Base-by-base conservation (phyloP, 2,888 invertebrate genomes). In the Willowsia nigromaculata region DNA sequence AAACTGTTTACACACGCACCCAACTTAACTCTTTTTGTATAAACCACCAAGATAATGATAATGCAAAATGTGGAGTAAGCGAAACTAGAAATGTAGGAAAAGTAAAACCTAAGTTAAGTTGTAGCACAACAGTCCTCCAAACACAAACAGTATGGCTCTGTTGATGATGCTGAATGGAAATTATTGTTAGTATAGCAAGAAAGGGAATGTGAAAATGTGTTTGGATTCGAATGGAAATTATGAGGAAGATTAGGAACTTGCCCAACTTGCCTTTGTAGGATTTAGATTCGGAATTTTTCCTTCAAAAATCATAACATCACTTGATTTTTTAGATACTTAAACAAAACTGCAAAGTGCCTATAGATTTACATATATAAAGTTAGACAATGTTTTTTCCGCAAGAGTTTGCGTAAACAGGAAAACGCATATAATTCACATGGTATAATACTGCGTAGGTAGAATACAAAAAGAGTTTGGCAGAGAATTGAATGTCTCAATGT, bases 161-260 rank as follows among this genome's bases (percentile, higher is more conserved):
- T 47, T 11, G 47, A 15, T 74, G 30, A 78, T 81, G 87, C 50
- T 82, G 87, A 74, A 82, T 88, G 74, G 87, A 82, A 82, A 82
- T 78, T 78, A 78, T 78, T 56, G 78, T 78, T 78, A 78, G 53
- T 88, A 74, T 82, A 62, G 25, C 40, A 40, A 74, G 53, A 33
- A 47, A 76, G 43, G 40, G 71, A 22, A 85, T 80, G 80, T 65
- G 85, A 80, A 81, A 86, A 86, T 86, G 86, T 53, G 68, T 86
- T 80, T 80, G 33, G 81, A 82, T 88, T 88, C 82, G 87, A 88
- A 88, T 88, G 87, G 87, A 88, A 82, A 88, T 88, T 88, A 88
- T 82, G 47, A 25, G 15, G 27, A 71, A 82, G 87, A 82, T 82
- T 88, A 85, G 86, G 81, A 85, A 81, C 56, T 83, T 86, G 86